Evolutionary conservation across 1,140 invertebrate genomes (phyloP).

Genomic region (Macrotrachela quadricornifera): DNA sequence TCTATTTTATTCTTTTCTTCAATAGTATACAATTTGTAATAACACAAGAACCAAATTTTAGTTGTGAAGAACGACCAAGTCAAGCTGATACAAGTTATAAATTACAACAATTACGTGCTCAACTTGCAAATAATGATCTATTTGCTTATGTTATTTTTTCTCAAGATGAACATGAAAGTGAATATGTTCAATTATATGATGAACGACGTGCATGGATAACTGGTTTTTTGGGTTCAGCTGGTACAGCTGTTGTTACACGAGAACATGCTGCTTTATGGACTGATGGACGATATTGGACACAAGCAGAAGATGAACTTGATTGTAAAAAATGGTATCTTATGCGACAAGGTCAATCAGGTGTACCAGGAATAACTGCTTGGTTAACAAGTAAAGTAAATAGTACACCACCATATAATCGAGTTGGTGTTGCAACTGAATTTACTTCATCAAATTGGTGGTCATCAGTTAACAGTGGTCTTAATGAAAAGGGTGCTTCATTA

Average conservation of each 20-base stretch:
- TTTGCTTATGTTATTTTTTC: not conserved
- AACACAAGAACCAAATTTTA: too few species aligned
- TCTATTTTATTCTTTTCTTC: too few species aligned
- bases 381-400: not conserved
- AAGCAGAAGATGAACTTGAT: constrained; percentile 33
- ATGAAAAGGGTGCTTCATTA: too few species aligned
- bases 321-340: constrained; percentile 40
- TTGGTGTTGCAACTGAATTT: too few species aligned
- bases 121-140: not conserved
- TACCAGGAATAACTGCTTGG: constrained; percentile 2
- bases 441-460: too few species aligned
- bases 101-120: not conserved
- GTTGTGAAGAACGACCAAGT: too few species aligned
- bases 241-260: constrained; percentile 57
- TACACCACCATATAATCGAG: too few species aligned
- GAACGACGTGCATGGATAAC: constrained; percentile 1
- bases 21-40: too few species aligned
- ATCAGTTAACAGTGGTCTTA: too few species aligned
- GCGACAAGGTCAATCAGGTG: constrained; percentile 37
- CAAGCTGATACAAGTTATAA: not conserved
- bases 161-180: constrained; percentile 5
- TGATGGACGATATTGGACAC: constrained; percentile 75
- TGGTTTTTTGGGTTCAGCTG: constrained; percentile 13
- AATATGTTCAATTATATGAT: constrained; percentile 6
- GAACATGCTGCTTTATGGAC: constrained; percentile 69